Evolutionary conservation across 2,888 invertebrate genomes (phyloP), one percentile per base, ranked within the genome.

Genomic region (Lochmaea crataegi): DNA sequence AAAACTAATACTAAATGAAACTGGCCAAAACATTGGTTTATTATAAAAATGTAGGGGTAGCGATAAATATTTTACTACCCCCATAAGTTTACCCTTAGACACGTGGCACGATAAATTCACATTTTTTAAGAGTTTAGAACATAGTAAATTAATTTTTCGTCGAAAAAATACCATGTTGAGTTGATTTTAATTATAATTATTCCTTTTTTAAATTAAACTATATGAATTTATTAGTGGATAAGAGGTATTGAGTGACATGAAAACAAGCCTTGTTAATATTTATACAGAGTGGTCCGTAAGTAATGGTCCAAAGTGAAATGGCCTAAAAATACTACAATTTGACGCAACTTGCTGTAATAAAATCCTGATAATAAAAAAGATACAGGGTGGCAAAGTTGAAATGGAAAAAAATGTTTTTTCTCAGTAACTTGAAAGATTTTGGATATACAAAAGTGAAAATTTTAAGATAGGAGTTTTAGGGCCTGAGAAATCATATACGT

Each of bases 31-130:
- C 32, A 58, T 58, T 14, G 10, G 60, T 26, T 38, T 32, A 26
- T 60, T 22, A n/a, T 10, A 38, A 60, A 26, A 26, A n/a, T 32
- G 32, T 38, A 11, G 12, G 60, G 60, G 38, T 32, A 22, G 60
- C 60, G 9, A 22, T 18, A 22, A 22, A 56, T 16, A 18, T 56
- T 56, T 18, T 32, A 32, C 60, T 60, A 60, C 60, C 60, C 60
- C 60, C 32, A 60, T 60, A 56, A 60, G 60, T 60, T 60, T 26
- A 60, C 60, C 38, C 60, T 32, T 60, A 60, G 32, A 26, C 60
- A 60, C 32, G 60, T 38, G 60, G 7, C 60, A 12, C 7, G 58
- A 58, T 4, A 26, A 26, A 26, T 12, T 58, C 14, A 14, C 58
- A 12, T 41, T 10, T 41, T 41, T 14, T 11, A 14, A 12, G 5